Percentiles rank a stretch among this genome's conserved stretches.
These are phyloP conservation scores for Leucoma salicis DNA, from an alignment of 2,888 invertebrate genomes.

Conservation along the genomic window DNA sequence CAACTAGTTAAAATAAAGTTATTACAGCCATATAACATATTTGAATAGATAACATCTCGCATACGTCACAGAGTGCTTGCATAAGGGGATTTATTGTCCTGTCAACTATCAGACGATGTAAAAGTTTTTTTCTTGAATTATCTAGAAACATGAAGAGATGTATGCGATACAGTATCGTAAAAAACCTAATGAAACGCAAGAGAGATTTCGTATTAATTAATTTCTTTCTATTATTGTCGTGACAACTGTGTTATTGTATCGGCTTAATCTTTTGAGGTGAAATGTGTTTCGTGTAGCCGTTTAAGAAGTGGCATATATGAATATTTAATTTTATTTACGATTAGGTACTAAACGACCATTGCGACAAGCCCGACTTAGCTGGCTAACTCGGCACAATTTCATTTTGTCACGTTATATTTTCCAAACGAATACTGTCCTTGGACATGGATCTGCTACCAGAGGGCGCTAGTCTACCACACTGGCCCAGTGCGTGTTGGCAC, in stretches of 20 bases:
- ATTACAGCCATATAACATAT: conserved; percentile 4
- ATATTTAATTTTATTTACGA: too few relatives aligned
- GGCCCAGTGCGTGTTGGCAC: too few relatives aligned
- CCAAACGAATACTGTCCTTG: too few relatives aligned
- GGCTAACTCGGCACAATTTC: too few relatives aligned
- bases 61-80: too few relatives aligned
- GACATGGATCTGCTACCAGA: too few relatives aligned
- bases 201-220: neutral
- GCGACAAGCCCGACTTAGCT: too few relatives aligned
- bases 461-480: too few relatives aligned
- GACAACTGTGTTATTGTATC: neutral
- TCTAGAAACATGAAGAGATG: conserved; percentile 2
- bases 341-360: too few relatives aligned
- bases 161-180: neutral
- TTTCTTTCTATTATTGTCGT: neutral
- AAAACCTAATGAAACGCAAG: neutral
- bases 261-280: neutral
- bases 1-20: neutral
- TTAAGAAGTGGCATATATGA: too few relatives aligned
- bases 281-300: too few relatives aligned
- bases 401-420: too few relatives aligned
- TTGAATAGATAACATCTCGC: conserved; percentile 27
- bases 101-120: conserved; percentile 27
- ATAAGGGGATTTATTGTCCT: conserved; percentile 33
- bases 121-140: conserved; percentile 29